These are phyloP conservation scores for Cryptus viduatorius DNA, from an alignment of 2,888 invertebrate species.

Conservation along the genomic window DNA sequence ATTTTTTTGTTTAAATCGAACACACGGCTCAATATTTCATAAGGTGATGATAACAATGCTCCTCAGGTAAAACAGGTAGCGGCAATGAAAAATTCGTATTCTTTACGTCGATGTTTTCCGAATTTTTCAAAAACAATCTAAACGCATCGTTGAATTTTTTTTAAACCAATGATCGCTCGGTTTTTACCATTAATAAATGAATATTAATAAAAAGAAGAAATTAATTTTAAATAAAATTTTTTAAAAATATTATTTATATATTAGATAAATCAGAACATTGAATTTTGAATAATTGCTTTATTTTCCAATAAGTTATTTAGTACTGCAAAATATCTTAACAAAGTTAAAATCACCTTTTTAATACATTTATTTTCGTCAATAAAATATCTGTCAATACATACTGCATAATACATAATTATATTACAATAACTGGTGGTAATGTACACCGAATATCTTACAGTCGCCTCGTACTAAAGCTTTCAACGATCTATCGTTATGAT, in stretches of 20 bases:
- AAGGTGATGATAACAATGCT: not conserved
- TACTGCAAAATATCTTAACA: not conserved
- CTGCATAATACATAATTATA: not conserved
- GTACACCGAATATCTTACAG: constrained; percentile 19
- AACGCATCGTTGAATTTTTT: no score
- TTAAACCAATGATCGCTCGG: no score
- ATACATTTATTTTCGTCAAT: constrained; percentile 14
- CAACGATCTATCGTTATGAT: not conserved
- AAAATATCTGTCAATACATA: not conserved
- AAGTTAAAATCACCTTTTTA: not conserved
- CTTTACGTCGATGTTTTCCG: no score
- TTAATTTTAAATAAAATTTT: no score
- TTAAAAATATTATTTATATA: no score
- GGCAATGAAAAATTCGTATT: no score
- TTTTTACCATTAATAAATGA: no score
- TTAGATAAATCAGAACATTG: no score
- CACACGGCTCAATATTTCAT: not conserved
- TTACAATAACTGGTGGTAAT: constrained; percentile 25
- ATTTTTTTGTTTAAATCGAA: not conserved
- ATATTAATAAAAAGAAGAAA: no score
- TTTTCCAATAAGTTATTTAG: not conserved
- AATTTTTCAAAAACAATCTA: no score
- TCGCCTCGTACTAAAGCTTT: constrained; percentile 6
- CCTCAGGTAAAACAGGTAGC: no score
- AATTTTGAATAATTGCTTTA: not conserved